These are phyloP conservation scores for Camponotus fellah DNA, from an alignment of 2,888 invertebrate genomes.

Conservation along the genomic window DNA sequence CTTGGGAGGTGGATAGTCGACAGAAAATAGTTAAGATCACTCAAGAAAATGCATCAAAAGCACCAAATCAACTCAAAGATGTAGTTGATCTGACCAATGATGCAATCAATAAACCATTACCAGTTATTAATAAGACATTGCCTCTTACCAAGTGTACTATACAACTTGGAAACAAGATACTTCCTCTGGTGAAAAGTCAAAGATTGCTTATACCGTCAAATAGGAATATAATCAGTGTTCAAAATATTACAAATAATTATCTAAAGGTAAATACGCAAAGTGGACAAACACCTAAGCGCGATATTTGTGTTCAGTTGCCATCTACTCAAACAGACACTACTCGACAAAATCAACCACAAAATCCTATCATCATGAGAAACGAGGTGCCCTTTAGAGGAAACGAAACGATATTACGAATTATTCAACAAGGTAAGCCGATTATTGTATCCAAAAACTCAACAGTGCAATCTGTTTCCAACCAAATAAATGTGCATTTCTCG, in stretches of 20 bases:
- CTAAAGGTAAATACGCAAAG: slow-evolving; percentile 48
- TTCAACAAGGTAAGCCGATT: slow-evolving; percentile 24
- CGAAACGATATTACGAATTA: not conserved
- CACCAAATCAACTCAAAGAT: slow-evolving; percentile 9
- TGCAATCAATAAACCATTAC: not conserved
- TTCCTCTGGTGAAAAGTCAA: slow-evolving; percentile 42
- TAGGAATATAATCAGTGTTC: slow-evolving; percentile 59
- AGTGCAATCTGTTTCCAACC: not conserved
- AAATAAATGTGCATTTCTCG: slow-evolving; percentile 3
- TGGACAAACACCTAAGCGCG: not conserved
- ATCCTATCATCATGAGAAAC: not conserved
- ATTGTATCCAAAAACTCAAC: not conserved
- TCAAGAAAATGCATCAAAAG: slow-evolving; percentile 3
- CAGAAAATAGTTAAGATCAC: slow-evolving; percentile 48
- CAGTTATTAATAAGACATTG: not conserved
- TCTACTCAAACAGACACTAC: not conserved
- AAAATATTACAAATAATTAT: slow-evolving; percentile 67
- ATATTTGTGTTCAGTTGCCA: slow-evolving; percentile 26
- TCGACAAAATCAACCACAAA: slow-evolving; percentile 25
- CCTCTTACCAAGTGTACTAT: slow-evolving; percentile 1
- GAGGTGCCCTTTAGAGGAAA: slow-evolving; percentile 20
- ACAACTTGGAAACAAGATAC: slow-evolving; percentile 31
- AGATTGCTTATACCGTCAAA: slow-evolving; percentile 39
- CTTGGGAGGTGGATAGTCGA: slow-evolving; percentile 76
- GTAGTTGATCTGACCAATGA: slow-evolving; percentile 67